Conservation (phyloP, 2,113 vertebrate species). For the Pterophyllum scalare region DNA sequence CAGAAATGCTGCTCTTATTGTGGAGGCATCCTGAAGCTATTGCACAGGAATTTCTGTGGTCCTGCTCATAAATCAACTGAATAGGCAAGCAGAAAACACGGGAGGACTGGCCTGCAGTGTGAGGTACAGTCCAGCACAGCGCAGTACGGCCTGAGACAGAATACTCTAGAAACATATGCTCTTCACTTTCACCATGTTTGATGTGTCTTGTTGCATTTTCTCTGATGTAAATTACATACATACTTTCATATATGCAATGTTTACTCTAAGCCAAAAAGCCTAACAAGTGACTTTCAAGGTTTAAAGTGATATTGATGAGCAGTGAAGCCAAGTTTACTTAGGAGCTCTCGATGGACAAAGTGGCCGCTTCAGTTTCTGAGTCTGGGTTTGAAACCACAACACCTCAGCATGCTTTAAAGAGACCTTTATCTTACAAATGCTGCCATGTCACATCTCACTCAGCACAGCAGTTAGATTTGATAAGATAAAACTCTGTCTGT, state of each 20-base stretch:
- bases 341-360: conserved; percentile 10
- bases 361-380: neutral
- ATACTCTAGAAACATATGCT: conserved; percentile 41
- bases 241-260: neutral
- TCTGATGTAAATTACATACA: conserved; percentile 8
- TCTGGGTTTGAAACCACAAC: conserved; percentile 20
- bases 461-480: neutral
- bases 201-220: conserved; percentile 9
- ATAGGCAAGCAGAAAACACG: conserved; percentile 32
- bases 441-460: conserved; percentile 5
- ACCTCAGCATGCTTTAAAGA: conserved; percentile 1
- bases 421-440: conserved; percentile 12
- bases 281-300: neutral
- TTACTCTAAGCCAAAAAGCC: neutral
- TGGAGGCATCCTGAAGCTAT: conserved; percentile 79
- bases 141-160: conserved; percentile 22
- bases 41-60: conserved; percentile 74
- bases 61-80: conserved; percentile 72
- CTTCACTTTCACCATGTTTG: conserved; percentile 28
- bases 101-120: conserved; percentile 23
- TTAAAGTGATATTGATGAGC: neutral
- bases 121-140: conserved; percentile 14
- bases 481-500: neutral
- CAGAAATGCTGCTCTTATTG: conserved; percentile 59
- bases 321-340: conserved; percentile 16